A percentile compares a stretch with the other conserved stretches of the same genome.
These are phyloP conservation scores for Hofmannophila pseudospretella DNA, from an alignment of 2,888 invertebrate genomes.

Conservation along the genomic window DNA sequence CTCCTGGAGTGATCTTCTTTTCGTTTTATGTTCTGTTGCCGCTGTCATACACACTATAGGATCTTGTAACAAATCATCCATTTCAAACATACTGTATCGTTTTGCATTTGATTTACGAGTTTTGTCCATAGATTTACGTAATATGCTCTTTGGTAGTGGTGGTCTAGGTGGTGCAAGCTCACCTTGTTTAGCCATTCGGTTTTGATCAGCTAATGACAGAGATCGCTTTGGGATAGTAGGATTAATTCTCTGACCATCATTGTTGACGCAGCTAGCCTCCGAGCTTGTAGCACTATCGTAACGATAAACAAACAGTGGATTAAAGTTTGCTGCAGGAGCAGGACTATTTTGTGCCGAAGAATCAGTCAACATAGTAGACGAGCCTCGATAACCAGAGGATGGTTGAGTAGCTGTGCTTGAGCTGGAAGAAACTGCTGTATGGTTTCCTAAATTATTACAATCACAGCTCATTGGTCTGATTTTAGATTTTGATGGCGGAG, in stretches of 20 bases:
- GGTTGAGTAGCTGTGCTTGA: slow-evolving; percentile 88
- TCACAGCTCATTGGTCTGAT: slow-evolving; percentile 80
- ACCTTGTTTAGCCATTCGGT: slow-evolving; percentile 57
- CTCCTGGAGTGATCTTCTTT: slow-evolving; percentile 86
- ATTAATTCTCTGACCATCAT: slow-evolving; percentile 61
- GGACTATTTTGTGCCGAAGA: slow-evolving; percentile 85
- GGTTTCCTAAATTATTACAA: slow-evolving; percentile 73
- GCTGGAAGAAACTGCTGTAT: slow-evolving; percentile 79
- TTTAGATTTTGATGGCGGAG: slow-evolving; percentile 72
- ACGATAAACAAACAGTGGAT: slow-evolving; percentile 88
- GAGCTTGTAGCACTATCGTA: slow-evolving; percentile 87
- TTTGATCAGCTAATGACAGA: slow-evolving; percentile 78
- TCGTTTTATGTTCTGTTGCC: slow-evolving; percentile 74
- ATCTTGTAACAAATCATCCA: slow-evolving; percentile 78
- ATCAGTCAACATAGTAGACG: slow-evolving; percentile 88
- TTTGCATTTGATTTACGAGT: slow-evolving; percentile 74
- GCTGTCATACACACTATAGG: slow-evolving; percentile 60
- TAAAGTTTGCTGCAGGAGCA: slow-evolving; percentile 77
- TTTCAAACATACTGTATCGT: slow-evolving; percentile 90
- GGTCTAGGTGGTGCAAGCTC: slow-evolving; percentile 82
- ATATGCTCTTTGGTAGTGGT: slow-evolving; percentile 84
- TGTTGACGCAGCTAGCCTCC: slow-evolving; percentile 83
- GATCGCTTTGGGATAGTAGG: slow-evolving; percentile 83
- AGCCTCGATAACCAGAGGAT: slow-evolving; percentile 91
- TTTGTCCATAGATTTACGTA: slow-evolving; percentile 80